These are phyloP conservation scores for Physeter macrocephalus DNA, from an alignment of 2,113 vertebrate genomes.

Conservation along the genomic window DNA sequence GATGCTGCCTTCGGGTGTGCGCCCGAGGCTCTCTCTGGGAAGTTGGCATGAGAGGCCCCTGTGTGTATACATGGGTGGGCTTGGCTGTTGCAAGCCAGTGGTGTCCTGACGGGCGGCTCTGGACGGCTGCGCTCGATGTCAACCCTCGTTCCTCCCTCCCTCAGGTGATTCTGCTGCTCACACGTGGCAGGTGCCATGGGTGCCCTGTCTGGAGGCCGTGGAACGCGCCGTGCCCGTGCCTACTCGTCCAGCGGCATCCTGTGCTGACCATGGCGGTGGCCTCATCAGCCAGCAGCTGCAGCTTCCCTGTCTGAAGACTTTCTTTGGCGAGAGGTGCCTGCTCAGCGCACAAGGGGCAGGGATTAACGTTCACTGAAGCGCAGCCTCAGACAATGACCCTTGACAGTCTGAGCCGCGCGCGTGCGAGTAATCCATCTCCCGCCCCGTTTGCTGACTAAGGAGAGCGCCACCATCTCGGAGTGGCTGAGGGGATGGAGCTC, in stretches of 20 bases:
- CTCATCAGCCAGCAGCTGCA: not conserved
- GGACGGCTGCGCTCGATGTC: not conserved
- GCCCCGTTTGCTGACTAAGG: not conserved
- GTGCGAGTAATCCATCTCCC: not conserved
- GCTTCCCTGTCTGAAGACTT: not conserved
- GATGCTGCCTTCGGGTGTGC: fast-evolving
- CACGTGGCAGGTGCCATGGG: fast-evolving
- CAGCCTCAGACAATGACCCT: not conserved
- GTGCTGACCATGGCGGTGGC: fast-evolving
- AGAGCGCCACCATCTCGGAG: not conserved
- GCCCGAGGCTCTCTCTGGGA: not conserved
- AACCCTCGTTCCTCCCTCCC: not conserved
- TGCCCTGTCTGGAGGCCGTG: not conserved
- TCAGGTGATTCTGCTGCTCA: not conserved
- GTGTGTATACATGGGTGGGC: not conserved
- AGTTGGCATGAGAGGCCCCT: not conserved
- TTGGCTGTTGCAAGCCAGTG: not conserved
- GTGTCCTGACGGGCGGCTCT: not conserved
- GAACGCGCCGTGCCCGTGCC: fast-evolving
- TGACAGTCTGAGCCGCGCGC: not conserved
- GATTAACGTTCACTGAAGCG: not conserved
- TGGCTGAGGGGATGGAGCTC: not conserved
- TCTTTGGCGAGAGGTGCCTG: not conserved
- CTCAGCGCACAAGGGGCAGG: not conserved
- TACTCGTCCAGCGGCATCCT: not conserved